These are phyloP conservation scores for Ascaphus truei DNA, from an alignment of 2,113 vertebrate genomes.

Conservation along the genomic window DNA sequence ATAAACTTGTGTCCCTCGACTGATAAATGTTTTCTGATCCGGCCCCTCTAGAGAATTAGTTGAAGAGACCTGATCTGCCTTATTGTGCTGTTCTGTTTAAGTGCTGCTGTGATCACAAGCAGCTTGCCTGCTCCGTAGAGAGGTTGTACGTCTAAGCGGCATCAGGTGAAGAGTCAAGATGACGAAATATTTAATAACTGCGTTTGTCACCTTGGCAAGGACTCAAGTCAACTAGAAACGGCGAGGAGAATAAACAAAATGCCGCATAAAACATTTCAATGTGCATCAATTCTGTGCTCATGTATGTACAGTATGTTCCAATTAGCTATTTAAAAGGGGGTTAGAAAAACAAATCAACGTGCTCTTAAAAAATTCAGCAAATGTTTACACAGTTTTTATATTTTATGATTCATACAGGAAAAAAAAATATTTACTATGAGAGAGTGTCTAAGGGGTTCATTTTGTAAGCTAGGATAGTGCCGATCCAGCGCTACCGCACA, in stretches of 20 bases:
- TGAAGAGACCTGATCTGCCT: neutral
- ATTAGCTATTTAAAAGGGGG: neutral
- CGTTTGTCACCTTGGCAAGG: slow-evolving; percentile 28
- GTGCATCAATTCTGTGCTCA: slow-evolving; percentile 10
- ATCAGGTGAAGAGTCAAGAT: slow-evolving; percentile 28
- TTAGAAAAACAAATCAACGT: neutral
- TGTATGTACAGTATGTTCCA: neutral
- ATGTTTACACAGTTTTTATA: no score
- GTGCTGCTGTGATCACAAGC: slow-evolving; percentile 10
- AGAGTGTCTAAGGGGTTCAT: no score
- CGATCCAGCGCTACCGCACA: no score
- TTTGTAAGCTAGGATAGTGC: no score
- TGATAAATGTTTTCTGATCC: no score
- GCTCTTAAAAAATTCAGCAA: no score
- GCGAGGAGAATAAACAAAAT: neutral
- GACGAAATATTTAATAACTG: slow-evolving; percentile 32
- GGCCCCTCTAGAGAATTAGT: no score
- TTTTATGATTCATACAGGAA: no score
- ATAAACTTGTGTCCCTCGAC: no score
- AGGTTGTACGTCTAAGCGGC: slow-evolving; percentile 9
- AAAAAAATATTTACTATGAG: no score
- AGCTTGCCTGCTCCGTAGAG: slow-evolving; percentile 6
- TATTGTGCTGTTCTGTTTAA: slow-evolving; percentile 22
- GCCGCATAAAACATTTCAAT: neutral
- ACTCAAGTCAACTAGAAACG: neutral